A percentile compares a stretch with the other conserved stretches of the same genome.
Evolutionary conservation across 2,797 vertebrate species (phyloP).

Genomic region (Prionace glauca): DNA sequence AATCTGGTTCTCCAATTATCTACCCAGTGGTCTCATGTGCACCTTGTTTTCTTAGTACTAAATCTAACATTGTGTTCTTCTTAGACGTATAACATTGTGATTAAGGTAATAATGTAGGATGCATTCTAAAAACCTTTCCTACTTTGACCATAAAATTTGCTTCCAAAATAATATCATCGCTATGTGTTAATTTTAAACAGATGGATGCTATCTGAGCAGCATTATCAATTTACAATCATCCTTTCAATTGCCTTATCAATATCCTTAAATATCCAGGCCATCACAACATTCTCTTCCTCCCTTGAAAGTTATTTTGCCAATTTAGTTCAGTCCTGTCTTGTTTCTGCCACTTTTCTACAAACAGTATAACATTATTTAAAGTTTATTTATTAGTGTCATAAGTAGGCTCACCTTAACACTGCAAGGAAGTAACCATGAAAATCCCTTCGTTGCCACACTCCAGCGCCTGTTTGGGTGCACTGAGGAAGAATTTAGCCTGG

Average conservation of each 20-base stretch:
- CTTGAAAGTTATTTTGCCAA: neutral
- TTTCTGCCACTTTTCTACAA: neutral
- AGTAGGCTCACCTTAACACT: too few relatives aligned
- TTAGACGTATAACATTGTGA: neutral
- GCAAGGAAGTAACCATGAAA: too few relatives aligned
- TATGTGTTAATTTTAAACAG: neutral
- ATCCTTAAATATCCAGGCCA: neutral
- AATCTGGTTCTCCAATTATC: neutral
- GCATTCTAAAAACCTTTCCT: neutral
- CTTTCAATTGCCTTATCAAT: neutral
- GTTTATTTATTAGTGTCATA: too few relatives aligned
- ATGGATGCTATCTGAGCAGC: neutral
- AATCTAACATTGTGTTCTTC: neutral
- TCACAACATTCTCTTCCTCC: neutral
- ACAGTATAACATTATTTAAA: too few relatives aligned
- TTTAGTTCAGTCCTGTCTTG: neutral
- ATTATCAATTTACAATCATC: neutral
- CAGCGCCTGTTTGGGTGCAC: too few relatives aligned
- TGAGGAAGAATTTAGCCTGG: too few relatives aligned
- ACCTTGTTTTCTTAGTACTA: neutral
- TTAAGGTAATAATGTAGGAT: neutral
- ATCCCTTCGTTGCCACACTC: too few relatives aligned
- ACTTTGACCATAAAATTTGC: neutral
- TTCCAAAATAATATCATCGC: neutral
- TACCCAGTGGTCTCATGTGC: neutral